phyloP scores from a whole-genome alignment of 2,797 vertebrate genomes.

The Rachycentron canadum region DNA sequence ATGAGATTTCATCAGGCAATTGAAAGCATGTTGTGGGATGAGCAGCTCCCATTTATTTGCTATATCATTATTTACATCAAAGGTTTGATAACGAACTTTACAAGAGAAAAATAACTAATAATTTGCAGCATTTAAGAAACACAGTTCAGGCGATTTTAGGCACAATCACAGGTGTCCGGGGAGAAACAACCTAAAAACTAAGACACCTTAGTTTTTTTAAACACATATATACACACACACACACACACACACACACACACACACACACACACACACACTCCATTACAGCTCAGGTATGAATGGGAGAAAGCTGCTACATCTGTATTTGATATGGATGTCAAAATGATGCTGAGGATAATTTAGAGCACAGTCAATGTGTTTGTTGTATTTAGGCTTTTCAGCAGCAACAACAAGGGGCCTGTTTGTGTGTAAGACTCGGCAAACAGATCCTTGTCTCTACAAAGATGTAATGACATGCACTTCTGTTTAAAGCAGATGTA shows the following conservation, averaged over 20 bases:
- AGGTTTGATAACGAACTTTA: slow-evolving; percentile 41
- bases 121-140: slow-evolving; percentile 56
- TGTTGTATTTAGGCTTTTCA: slow-evolving; percentile 11
- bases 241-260: no score
- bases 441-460: slow-evolving; percentile 23
- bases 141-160: slow-evolving; percentile 52
- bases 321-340: not conserved
- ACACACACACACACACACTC: slow-evolving; percentile 14
- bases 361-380: not conserved
- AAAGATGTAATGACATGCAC: slow-evolving; percentile 4
- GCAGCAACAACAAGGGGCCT: not conserved
- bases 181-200: slow-evolving; percentile 45
- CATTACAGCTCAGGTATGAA: slow-evolving; percentile 4
- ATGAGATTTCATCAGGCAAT: slow-evolving; percentile 1
- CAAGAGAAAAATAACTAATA: slow-evolving; percentile 49
- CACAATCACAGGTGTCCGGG: slow-evolving; percentile 36
- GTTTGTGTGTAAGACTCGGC: not conserved
- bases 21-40: slow-evolving; percentile 37
- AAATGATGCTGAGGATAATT: slow-evolving; percentile 1
- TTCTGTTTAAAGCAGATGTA: slow-evolving; percentile 8
- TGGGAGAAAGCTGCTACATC: slow-evolving; percentile 39
- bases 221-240: no score
- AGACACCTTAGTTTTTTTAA: no score
- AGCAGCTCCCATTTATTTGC: slow-evolving; percentile 65
- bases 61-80: slow-evolving; percentile 68